phyloP scores from a whole-genome alignment of 2,113 vertebrate species.

The chimpanzee (Pan troglodytes) region DNA sequence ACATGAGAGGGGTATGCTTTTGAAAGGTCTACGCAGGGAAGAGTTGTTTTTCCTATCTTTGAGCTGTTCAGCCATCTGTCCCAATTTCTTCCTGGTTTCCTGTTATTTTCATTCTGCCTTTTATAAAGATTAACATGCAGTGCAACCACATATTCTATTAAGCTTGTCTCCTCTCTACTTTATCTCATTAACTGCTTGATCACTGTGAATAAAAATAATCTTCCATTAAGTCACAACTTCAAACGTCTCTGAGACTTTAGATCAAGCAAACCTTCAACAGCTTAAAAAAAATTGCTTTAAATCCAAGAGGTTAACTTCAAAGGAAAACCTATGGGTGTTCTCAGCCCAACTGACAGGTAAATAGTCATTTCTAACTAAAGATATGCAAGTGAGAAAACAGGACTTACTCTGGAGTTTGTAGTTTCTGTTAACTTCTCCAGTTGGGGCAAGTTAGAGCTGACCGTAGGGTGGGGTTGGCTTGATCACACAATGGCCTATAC shows the following conservation, averaged over 20 bases:
- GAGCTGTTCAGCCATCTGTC: slow-evolving; percentile 70
- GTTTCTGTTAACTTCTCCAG: slow-evolving; percentile 55
- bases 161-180: slow-evolving; percentile 79
- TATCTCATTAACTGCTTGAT: slow-evolving; percentile 87
- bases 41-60: slow-evolving; percentile 78
- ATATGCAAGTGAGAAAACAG: slow-evolving; percentile 70
- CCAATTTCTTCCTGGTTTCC: slow-evolving; percentile 71
- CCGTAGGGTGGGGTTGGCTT: neutral
- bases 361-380: slow-evolving; percentile 85
- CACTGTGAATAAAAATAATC: slow-evolving; percentile 82
- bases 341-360: slow-evolving; percentile 83
- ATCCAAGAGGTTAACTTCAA: slow-evolving; percentile 86
- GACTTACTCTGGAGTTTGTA: slow-evolving; percentile 36
- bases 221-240: slow-evolving; percentile 84
- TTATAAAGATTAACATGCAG: slow-evolving; percentile 70
- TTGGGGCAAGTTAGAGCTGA: slow-evolving; percentile 36
- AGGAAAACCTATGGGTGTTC: slow-evolving; percentile 83
- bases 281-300: slow-evolving; percentile 82
- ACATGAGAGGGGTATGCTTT: slow-evolving; percentile 62
- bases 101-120: slow-evolving; percentile 78
- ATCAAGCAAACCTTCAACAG: slow-evolving; percentile 84
- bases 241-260: slow-evolving; percentile 82
- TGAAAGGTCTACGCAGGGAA: slow-evolving; percentile 50
- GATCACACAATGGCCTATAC: neutral
- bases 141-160: slow-evolving; percentile 77